Percentiles rank a stretch among this genome's conserved stretches.
These are phyloP conservation scores for Diogma glabrata DNA, from an alignment of 2,888 invertebrate species.

Conservation along the genomic window DNA sequence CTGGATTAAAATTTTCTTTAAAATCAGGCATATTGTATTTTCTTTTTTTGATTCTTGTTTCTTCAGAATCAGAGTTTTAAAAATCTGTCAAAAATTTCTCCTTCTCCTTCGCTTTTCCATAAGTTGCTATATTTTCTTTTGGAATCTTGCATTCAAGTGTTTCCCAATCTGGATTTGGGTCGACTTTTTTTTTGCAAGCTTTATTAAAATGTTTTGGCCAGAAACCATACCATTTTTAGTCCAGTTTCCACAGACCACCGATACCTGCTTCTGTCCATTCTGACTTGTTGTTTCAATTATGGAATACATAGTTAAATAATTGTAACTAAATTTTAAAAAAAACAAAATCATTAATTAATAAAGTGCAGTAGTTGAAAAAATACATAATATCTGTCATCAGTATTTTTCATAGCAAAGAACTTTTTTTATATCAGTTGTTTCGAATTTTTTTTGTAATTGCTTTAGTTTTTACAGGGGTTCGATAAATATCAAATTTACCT, in stretches of 20 bases:
- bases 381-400: background rate
- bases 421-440: slow-evolving; percentile 4
- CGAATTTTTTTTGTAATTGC: background rate
- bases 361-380: slow-evolving; percentile 9
- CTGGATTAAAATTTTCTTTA: slow-evolving; percentile 3
- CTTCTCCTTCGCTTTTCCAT: background rate
- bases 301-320: slow-evolving; percentile 7
- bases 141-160: background rate
- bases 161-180: slow-evolving; percentile 1
- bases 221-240: background rate
- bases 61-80: background rate
- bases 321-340: background rate
- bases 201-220: background rate
- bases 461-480: background rate
- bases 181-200: background rate
- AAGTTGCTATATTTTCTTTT: slow-evolving; percentile 1
- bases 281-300: slow-evolving; percentile 5
- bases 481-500: background rate
- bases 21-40: background rate
- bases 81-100: background rate
- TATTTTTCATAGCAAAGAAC: slow-evolving; percentile 7
- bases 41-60: background rate
- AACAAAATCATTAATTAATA: slow-evolving; percentile 5
- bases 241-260: slow-evolving; percentile 6
- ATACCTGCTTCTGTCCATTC: background rate